A percentile compares a stretch with the other conserved stretches of the same genome.
Evolutionary conservation across 2,113 vertebrate genomes (phyloP).

Genomic region (Eulemur macaco): DNA sequence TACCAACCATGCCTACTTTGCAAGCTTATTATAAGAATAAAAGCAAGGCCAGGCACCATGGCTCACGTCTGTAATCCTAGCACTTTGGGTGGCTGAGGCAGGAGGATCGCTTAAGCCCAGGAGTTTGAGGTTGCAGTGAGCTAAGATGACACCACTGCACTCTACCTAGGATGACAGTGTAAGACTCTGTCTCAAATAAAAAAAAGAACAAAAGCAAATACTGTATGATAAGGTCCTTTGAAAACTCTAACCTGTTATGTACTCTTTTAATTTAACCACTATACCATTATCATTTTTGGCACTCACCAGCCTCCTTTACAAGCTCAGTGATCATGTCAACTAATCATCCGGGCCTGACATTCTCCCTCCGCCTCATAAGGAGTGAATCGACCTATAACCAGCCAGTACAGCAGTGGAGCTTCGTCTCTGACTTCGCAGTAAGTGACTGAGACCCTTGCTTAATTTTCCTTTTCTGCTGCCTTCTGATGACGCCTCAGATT

Average conservation of each 20-base stretch:
- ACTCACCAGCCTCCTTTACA: slow-evolving; percentile 83
- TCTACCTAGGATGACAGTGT: no score
- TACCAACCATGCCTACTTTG: background rate
- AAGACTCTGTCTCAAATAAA: no score
- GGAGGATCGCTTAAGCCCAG: no score
- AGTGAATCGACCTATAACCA: slow-evolving; percentile 92
- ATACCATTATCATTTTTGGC: fast-evolving
- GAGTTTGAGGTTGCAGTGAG: no score
- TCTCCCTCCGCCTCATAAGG: slow-evolving; percentile 91
- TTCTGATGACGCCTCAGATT: fast-evolving
- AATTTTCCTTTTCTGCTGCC: background rate
- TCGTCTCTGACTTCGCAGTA: slow-evolving; percentile 95
- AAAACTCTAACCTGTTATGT: background rate
- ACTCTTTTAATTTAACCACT: background rate
- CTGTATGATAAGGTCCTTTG: background rate
- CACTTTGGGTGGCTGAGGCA: no score
- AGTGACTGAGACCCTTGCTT: slow-evolving; percentile 59
- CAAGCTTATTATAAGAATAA: background rate
- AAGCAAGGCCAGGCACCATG: background rate
- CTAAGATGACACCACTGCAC: no score
- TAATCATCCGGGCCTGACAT: slow-evolving; percentile 91
- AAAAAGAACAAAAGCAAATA: background rate
- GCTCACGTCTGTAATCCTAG: no score
- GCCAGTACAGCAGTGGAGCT: slow-evolving; percentile 95
- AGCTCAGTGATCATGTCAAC: slow-evolving; percentile 90